Evolutionary conservation across 2,797 vertebrate genomes (phyloP).

Genomic region (Sitta carolinensis): DNA sequence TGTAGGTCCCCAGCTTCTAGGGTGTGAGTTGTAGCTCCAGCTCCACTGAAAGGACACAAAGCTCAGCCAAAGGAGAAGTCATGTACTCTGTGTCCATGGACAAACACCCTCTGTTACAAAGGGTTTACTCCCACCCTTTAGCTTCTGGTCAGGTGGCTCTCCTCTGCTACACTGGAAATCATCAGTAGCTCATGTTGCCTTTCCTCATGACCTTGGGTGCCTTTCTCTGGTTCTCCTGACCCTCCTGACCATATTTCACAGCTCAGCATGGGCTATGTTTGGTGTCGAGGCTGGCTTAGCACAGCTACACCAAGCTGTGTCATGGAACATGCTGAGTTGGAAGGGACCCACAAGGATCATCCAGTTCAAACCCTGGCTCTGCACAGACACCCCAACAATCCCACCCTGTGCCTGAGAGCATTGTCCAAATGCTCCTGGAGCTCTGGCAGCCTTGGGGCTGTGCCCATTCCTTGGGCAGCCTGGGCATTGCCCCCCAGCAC

Average conservation of each 20-base stretch:
- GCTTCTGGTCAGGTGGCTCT: not conserved
- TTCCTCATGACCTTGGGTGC: not conserved
- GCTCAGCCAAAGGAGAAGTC: not conserved
- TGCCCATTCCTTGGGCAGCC: not conserved
- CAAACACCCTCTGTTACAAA: not conserved
- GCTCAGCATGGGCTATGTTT: not conserved
- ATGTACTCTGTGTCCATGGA: accelerated
- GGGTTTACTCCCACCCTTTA: not conserved
- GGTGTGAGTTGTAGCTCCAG: not conserved
- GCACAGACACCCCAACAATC: not conserved
- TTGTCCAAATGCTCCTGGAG: accelerated
- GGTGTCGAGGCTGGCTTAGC: not conserved
- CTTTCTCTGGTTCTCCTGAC: not conserved
- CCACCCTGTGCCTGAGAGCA: accelerated
- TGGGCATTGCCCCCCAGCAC: accelerated
- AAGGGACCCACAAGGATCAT: not conserved
- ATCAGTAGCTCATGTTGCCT: not conserved
- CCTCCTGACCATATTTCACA: not conserved
- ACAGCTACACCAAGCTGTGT: not conserved
- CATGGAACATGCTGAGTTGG: not conserved
- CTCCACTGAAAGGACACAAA: not conserved
- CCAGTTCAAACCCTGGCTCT: not conserved
- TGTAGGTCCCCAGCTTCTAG: not conserved
- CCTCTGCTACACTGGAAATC: not conserved
- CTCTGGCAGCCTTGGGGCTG: not conserved